Evolutionary conservation across 2,888 invertebrate genomes (phyloP), one percentile per base, ranked within the genome.

Genomic region (Temnothorax ravouxi): DNA sequence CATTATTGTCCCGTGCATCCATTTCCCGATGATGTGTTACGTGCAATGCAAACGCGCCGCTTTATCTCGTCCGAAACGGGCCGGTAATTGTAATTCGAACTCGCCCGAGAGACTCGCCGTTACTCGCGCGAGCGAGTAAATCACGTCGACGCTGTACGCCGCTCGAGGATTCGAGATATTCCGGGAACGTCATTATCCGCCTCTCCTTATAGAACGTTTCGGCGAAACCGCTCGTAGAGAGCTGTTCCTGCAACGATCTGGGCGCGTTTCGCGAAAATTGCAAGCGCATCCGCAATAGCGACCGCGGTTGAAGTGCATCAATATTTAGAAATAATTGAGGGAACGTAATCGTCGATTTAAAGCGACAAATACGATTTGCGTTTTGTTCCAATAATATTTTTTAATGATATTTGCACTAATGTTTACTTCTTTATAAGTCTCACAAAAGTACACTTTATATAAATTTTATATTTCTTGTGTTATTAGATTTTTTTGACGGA

Each of bases 21-120:
- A 81, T 85, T 85, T 86, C 84, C 38, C 75, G 62, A 64, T 83
- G 86, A 89, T 84, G 84, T 86, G 83, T 84, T 84, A 87, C 86
- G 87, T 84, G 86, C 85, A 88, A 87, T 84, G 86, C 85, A 88
- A 87, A 89, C 86, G 59, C 83, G 67, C 67, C 77, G 66, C 80
- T 87, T 88, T 87, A 64, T 80, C 81, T 66, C 81, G 41, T n/a
- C n/a, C 77, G 75, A 82, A 87, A 83, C 76, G 77, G 71, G 64
- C 77, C 80, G 81, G 85, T 85, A 88, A 86, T 85, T 77, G 85
- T 82, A 71, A 84, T 84, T 72, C 72, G 59, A 80, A 80, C 47
- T 80, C 47, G 47, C 21, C 52, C 52, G 56, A 64, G 56, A 64
- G 56, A 72, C 54, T 25, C 67, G 82, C 80, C 29, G 84, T 72